Conservation (phyloP, 2,797 vertebrate species). For the Chrysocyon brachyurus region DNA sequence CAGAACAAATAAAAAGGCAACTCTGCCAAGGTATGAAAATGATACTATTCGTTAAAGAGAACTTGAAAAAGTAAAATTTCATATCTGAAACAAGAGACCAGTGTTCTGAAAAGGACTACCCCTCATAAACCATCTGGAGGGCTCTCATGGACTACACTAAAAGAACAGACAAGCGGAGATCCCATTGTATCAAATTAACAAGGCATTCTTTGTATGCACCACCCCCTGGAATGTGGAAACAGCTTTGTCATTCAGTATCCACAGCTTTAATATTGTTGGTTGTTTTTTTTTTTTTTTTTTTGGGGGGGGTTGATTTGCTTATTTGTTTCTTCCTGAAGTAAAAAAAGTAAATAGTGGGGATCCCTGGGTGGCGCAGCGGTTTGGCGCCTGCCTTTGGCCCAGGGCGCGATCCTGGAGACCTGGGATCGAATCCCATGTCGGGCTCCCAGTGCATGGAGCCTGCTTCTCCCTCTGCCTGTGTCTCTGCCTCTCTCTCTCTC, state of each 20-base stretch:
- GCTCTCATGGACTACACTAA: background rate
- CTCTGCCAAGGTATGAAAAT: conserved; percentile 40
- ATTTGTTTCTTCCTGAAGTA: conserved; percentile 50
- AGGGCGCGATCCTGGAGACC: too few species aligned
- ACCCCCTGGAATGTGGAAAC: conserved; percentile 30
- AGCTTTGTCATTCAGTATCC: conserved; percentile 45
- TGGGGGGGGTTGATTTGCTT: background rate
- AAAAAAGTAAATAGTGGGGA: background rate
- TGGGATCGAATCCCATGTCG: too few species aligned
- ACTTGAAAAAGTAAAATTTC: conserved; percentile 39
- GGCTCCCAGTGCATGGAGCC: too few species aligned
- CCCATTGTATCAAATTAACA: background rate
- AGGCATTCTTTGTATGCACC: conserved; percentile 47
- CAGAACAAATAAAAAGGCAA: conserved; percentile 61
- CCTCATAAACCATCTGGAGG: conserved; percentile 46
- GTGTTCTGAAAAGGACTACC: conserved; percentile 38
- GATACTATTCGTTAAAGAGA: conserved; percentile 33
- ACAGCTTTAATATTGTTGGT: background rate
- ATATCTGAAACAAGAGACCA: conserved; percentile 43
- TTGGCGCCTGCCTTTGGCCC: too few species aligned
- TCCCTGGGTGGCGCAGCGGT: too few species aligned
- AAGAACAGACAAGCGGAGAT: conserved; percentile 15
- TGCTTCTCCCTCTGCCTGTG: too few species aligned
- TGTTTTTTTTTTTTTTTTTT: background rate
- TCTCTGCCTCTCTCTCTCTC: too few species aligned